These are phyloP conservation scores for Drosophila mauritiana DNA, from an alignment of 1,140 invertebrate genomes.

Conservation along the genomic window DNA sequence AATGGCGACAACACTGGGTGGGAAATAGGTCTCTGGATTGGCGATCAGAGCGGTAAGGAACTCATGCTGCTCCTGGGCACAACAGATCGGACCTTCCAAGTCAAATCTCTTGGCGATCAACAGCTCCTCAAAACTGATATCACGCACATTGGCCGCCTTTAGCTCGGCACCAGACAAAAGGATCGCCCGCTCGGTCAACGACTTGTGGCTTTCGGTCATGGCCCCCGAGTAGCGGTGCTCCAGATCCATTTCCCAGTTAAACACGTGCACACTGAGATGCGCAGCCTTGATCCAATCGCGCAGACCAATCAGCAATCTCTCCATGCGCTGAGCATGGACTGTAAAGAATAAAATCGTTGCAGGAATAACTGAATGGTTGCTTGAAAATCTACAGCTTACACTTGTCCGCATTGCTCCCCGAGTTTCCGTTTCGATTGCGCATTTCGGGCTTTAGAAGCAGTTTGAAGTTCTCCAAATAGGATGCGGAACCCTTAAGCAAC, in stretches of 20 bases:
- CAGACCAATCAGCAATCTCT: conserved; percentile 35
- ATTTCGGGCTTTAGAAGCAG: conserved; percentile 38
- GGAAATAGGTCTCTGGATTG: conserved; percentile 57
- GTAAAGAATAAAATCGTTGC: not conserved
- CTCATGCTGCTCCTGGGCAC: conserved; percentile 43
- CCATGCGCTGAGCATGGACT: conserved; percentile 56
- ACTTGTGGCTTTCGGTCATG: conserved; percentile 43
- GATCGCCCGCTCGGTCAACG: conserved; percentile 25
- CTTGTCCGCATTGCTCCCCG: conserved; percentile 8
- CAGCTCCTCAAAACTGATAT: conserved; percentile 29
- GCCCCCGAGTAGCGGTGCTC: conserved; percentile 59
- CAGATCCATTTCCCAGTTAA: conserved; percentile 76
- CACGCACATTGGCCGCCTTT: not conserved
- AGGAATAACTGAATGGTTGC: not conserved
- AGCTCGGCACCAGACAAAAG: conserved; percentile 10
- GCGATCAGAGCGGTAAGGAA: conserved; percentile 41
- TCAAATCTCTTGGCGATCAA: conserved; percentile 38
- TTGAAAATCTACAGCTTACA: conserved; percentile 17
- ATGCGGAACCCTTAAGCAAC: conserved; percentile 20
- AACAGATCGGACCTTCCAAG: conserved; percentile 28
- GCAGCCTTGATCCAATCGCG: conserved; percentile 53
- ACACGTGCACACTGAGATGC: conserved; percentile 54
- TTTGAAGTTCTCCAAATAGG: conserved; percentile 19
- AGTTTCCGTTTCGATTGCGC: conserved; percentile 58
- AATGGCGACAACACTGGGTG: conserved; percentile 46